Base-by-base conservation (phyloP, 2,113 vertebrate genomes). In the Onychostruthus taczanowskii region DNA sequence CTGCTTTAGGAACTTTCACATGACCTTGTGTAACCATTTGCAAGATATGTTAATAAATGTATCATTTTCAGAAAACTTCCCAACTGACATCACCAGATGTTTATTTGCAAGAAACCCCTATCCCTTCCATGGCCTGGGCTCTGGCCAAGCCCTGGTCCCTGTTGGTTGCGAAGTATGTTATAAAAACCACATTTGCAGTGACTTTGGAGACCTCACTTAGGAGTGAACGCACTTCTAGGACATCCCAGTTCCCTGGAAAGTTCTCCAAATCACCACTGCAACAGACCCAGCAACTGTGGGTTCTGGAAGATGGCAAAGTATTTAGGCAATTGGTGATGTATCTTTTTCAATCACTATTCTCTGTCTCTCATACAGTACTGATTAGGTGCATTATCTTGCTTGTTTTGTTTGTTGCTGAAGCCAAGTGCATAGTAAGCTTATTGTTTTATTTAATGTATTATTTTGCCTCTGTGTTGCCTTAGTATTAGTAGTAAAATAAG, bases 221-320 rank as follows among this genome's bases (percentile, higher is more conserved):
- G 4, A 67, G 31, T 17, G 44, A 41, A 31, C 0, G 2, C 13
- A 41, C 20, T 35, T 64, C 22, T 20, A 59, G 37, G 35, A 76
- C 26, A 31, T 58, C 52, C 9, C 35, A 43, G 1, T 8, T 43
- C 26, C 62, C 6, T 7, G 31, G 16, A 31, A 67, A 67, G 35
- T 20, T 35, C 35, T 43, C 70, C 61, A 49, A 66, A 27, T 16
- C 0, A 0, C 23, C 19, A 13, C 43, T 50, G 21, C 26, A 85
- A 50, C 35, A 67, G 61, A 33, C 27, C 24, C 52, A 50, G 16
- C 0, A 1, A n/a, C 30, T 24, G 20, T 0, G 0, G 20, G 24
- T 16, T 58, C 35, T 75, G 35, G 13, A 58, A 14, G 24, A 50
- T 21, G 14, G 26, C 20, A 6, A 73, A 63, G 20, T 15, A 26